Evolutionary conservation across 2,888 invertebrate genomes (phyloP).

Genomic region (Sinopyrophorus schimmeli): DNA sequence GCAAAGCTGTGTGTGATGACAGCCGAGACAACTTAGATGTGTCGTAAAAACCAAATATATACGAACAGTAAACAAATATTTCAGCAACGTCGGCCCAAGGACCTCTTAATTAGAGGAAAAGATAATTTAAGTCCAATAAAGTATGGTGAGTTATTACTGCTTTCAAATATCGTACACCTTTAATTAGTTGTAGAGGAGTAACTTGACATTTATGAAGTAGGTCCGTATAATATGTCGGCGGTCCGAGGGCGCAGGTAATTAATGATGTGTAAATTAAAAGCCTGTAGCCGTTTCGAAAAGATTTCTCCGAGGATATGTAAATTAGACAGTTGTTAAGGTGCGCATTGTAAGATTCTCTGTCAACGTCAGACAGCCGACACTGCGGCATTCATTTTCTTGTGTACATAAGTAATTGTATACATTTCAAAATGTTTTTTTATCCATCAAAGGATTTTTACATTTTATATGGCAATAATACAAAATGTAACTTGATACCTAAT

Average conservation of each 20-base stretch:
- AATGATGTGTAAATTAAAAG: slow-evolving; percentile 56
- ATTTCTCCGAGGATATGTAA: slow-evolving; percentile 55
- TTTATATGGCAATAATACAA: slow-evolving; percentile 17
- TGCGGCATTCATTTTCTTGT: slow-evolving; percentile 44
- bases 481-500: slow-evolving; percentile 19
- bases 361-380: slow-evolving; percentile 47
- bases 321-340: slow-evolving; percentile 54
- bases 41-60: slow-evolving; percentile 47
- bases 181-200: slow-evolving; percentile 52
- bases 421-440: slow-evolving; percentile 34
- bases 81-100: slow-evolving; percentile 43
- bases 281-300: slow-evolving; percentile 53
- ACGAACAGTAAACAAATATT: slow-evolving; percentile 46
- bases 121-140: slow-evolving; percentile 48
- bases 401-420: slow-evolving; percentile 44
- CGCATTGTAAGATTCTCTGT: slow-evolving; percentile 52
- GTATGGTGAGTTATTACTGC: slow-evolving; percentile 47
- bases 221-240: slow-evolving; percentile 45
- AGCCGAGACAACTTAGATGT: slow-evolving; percentile 47
- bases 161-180: slow-evolving; percentile 52
- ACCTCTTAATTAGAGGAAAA: slow-evolving; percentile 46
- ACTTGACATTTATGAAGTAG: slow-evolving; percentile 52
- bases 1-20: slow-evolving; percentile 49
- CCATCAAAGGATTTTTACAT: slow-evolving; percentile 20
- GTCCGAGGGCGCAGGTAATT: slow-evolving; percentile 42